Conservation (phyloP, 2,113 vertebrate species). For the Myrmecophaga tridactyla region DNA sequence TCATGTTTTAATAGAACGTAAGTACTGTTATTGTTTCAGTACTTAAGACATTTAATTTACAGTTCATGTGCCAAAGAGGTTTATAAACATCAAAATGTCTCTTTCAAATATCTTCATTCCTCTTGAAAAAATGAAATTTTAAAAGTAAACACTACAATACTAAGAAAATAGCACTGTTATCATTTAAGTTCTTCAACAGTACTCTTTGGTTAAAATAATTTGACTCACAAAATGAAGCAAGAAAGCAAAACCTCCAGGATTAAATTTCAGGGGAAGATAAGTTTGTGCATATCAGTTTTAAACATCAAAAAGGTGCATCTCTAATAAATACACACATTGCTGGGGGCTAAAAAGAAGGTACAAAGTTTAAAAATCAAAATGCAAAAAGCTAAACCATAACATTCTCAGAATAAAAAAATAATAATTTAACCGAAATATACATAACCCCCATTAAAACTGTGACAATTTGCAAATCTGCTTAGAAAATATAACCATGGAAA, state of each 20-base stretch:
- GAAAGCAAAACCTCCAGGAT: slow-evolving; percentile 7
- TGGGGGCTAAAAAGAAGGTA: background rate
- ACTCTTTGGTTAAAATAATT: background rate
- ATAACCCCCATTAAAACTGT: background rate
- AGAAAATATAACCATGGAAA: background rate
- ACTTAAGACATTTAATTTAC: slow-evolving; percentile 12
- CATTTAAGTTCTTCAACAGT: background rate
- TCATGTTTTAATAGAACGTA: background rate
- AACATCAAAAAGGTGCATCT: background rate
- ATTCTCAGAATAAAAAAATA: slow-evolving; percentile 14
- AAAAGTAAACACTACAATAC: slow-evolving; percentile 28
- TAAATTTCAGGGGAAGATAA: background rate
- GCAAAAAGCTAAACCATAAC: background rate
- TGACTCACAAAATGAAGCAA: background rate
- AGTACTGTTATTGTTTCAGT: background rate
- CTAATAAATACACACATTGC: background rate
- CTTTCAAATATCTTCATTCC: slow-evolving; percentile 19
- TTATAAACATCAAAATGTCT: slow-evolving; percentile 15
- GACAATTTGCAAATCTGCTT: background rate
- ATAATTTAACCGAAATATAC: background rate
- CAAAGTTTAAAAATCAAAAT: background rate
- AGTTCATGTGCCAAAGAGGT: background rate
- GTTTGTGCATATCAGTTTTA: background rate
- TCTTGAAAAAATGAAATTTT: slow-evolving; percentile 29
- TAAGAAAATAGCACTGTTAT: background rate